These are phyloP conservation scores for Limnephilus auricula DNA, from an alignment of 2,888 invertebrate genomes.

Conservation along the genomic window DNA sequence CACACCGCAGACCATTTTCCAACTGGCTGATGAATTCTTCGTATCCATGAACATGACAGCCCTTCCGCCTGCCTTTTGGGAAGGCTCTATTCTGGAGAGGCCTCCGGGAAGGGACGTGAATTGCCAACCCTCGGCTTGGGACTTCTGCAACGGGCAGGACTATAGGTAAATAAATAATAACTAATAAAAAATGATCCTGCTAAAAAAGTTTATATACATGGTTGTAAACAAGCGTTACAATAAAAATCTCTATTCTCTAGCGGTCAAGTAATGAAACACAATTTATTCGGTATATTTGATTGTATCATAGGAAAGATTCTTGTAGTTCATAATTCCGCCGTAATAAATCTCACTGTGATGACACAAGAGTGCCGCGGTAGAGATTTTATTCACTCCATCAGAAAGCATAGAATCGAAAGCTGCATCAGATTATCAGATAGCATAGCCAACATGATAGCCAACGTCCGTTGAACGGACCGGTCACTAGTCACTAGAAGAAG, in stretches of 20 bases:
- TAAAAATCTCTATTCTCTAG: not conserved
- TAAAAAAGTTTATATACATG: not conserved
- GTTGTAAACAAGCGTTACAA: not conserved
- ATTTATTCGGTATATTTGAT: no score
- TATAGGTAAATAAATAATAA: constrained; percentile 80
- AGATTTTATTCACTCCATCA: no score
- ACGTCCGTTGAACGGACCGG: no score
- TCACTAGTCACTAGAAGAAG: no score
- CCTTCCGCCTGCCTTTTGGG: constrained; percentile 93
- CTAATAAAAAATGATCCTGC: not conserved
- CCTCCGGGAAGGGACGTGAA: constrained; percentile 86
- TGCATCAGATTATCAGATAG: no score
- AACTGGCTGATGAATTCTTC: constrained; percentile 94
- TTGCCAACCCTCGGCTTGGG: constrained; percentile 96
- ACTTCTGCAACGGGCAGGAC: constrained; percentile 93
- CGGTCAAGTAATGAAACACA: not conserved
- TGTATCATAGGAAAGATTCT: no score
- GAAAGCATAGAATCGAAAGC: no score
- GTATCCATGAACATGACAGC: constrained; percentile 91
- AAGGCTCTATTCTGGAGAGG: constrained; percentile 89
- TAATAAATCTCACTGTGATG: no score
- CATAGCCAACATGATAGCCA: no score
- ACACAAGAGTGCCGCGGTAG: no score
- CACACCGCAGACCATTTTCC: constrained; percentile 89
- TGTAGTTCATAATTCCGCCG: no score